Evolutionary conservation across 2,113 vertebrate genomes (phyloP), one percentile per base, ranked within the genome.

Genomic region (Thomomys bottae): DNA sequence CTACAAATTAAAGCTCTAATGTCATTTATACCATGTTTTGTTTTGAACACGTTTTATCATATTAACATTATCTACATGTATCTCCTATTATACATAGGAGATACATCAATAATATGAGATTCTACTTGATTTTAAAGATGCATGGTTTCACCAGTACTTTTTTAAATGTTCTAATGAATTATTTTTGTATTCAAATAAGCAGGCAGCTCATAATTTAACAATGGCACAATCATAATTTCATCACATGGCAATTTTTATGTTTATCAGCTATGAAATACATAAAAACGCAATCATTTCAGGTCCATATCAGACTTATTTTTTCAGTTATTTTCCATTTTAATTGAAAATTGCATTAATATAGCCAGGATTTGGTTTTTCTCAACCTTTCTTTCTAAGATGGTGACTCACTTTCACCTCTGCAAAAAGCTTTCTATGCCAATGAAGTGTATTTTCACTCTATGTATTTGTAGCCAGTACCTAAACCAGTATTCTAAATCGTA

Each of bases 1-100:
- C 32, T 63, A 70, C 81, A 87, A n/a, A 9, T 70, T 70, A 45
- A 84, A 91, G 20, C 71, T 68, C 57, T 49, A 38, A 18, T 80
- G 32, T 79, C 76, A 84, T 84, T 81, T 93, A 75, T 40, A 36
- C 40, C 40, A 45, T 72, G 6, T 14, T 71, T 89, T n/a, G 11
- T 70, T 88, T 67, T 61, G 30, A 82, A 78, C 67, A n/a, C 30
- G 18, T 87, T 90, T 54, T 70, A 10, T 78, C 79, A 6, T 80
- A 70, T 34, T 82, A 38, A 75, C 87, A 84, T 59, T 93, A 95
- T 84, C 64, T 87, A 89, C 71, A 45, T 54, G 87, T 77, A 72
- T 94, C 28, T 77, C 66, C 84, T 86, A 72, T 94, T 91, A 77
- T 91, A 84, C 92, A 94, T 78, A 83, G 77, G 3, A 81, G 89